Evolutionary conservation across 2,888 invertebrate species (phyloP), one percentile per base, ranked within the genome.

Genomic region (Pogonocherus hispidulus): DNA sequence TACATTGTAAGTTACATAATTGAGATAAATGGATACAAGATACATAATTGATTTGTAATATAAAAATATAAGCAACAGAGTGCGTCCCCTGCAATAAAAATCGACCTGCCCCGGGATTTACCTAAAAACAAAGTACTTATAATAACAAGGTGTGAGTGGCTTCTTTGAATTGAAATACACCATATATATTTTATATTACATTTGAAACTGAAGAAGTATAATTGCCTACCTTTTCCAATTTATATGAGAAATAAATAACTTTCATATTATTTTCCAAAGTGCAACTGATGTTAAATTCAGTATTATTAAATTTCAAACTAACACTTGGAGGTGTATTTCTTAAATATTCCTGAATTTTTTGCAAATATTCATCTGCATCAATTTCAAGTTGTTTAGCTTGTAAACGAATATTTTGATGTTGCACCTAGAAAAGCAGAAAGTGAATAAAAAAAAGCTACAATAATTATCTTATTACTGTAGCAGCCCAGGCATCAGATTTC

Each of bases 171-270:
- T n/a, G n/a, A n/a, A n/a, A n/a, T n/a, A n/a, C n/a, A n/a, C n/a
- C n/a, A n/a, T n/a, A 3, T 49, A 47, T 9, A 19, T 32, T 46
- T 37, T 22, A 16, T 14, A 46, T 35, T 20, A 27, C 37, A 65
- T 23, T 20, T 18, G 8, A 63, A 41, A 22, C n/a, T n/a, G n/a
- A n/a, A n/a, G n/a, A n/a, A n/a, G n/a, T n/a, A n/a, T n/a, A n/a
- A n/a, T n/a, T 18, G 49, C 46, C 22, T 63, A 76, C 76, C 68
- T 72, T 59, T 46, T 56, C 47, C 32, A 76, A 51, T 59, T 49
- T 70, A 37, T 51, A 70, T 3, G 66, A 47, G 57, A 78, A 77
- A 69, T 72, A 78, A 64, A 67, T 63, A 11, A 71, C 60, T 47
- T 75, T 72, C 63, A 77, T 63, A 23, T 73, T 68, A 57, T 72